Percentiles rank a stretch among this genome's conserved stretches.
Evolutionary conservation across 1,140 invertebrate species (phyloP).

Genomic region (Nymphalis io): DNA sequence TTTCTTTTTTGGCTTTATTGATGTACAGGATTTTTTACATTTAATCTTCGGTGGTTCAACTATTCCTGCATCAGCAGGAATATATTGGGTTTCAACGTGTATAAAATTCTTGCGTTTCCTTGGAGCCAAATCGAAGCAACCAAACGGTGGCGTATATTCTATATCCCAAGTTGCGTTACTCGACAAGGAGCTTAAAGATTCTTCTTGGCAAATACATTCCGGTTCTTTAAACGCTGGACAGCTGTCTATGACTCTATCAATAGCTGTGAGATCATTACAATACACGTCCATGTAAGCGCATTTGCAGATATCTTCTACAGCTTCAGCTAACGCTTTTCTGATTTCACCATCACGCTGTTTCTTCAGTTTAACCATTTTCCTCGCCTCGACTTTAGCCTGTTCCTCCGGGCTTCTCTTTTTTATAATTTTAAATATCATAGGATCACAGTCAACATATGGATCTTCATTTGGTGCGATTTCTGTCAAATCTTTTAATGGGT

Average conservation of each 20-base stretch:
- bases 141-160: constrained; percentile 76
- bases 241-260: constrained; percentile 73
- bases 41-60: constrained; percentile 49
- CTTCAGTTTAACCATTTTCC: constrained; percentile 72
- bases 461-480: constrained; percentile 78
- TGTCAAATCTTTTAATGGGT: constrained; percentile 80
- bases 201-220: constrained; percentile 67
- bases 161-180: constrained; percentile 78
- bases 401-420: constrained; percentile 78
- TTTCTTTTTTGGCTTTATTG: constrained; percentile 52
- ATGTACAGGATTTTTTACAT: constrained; percentile 52
- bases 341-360: constrained; percentile 72
- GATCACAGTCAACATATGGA: constrained; percentile 82
- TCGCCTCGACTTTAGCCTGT: constrained; percentile 71
- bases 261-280: constrained; percentile 73
- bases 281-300: constrained; percentile 78
- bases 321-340: constrained; percentile 69
- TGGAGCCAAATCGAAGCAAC: constrained; percentile 69
- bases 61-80: constrained; percentile 64
- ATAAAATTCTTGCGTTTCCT: constrained; percentile 60
- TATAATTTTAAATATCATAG: constrained; percentile 81
- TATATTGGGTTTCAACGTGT: constrained; percentile 73
- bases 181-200: constrained; percentile 69
- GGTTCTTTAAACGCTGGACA: constrained; percentile 74
- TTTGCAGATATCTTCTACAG: constrained; percentile 75